These are phyloP conservation scores for Holothuria glaberrima DNA, from an alignment of 35 echinoderm and acorn worm species.

Conservation along the genomic window DNA sequence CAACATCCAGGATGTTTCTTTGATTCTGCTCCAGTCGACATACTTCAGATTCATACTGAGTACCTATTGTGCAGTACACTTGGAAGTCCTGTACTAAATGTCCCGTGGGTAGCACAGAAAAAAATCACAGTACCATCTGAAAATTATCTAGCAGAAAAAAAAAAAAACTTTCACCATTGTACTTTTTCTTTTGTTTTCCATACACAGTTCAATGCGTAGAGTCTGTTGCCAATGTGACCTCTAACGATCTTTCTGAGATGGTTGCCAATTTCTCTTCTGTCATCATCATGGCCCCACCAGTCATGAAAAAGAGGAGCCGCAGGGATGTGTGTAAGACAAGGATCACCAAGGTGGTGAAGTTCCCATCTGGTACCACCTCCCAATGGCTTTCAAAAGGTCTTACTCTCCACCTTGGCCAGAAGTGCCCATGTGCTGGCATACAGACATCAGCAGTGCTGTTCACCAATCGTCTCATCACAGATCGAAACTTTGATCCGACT, in stretches of 20 bases:
- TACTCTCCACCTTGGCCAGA: not conserved
- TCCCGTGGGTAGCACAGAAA: too few species aligned
- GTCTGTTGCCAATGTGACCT: not conserved
- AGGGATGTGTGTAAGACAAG: not conserved
- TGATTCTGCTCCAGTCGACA: too few species aligned
- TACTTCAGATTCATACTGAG: too few species aligned
- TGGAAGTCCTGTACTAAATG: too few species aligned
- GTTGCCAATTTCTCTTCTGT: not conserved
- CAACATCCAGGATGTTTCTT: too few species aligned
- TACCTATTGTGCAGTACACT: too few species aligned
- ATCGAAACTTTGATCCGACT: not conserved
- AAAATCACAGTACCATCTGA: not conserved
- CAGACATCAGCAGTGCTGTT: conserved; percentile 7
- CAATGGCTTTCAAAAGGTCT: not conserved
- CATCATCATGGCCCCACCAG: not conserved
- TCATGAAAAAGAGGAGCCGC: not conserved
- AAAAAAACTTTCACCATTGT: not conserved
- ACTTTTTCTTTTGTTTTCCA: not conserved
- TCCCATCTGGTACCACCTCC: not conserved
- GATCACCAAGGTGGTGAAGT: not conserved
- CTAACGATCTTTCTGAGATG: not conserved
- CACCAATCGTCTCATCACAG: not conserved
- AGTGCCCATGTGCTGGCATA: not conserved
- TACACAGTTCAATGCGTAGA: conserved; percentile 9
- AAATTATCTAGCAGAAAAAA: not conserved